These are phyloP conservation scores for Lathronympha strigana DNA, from an alignment of 2,888 invertebrate genomes.

Conservation along the genomic window DNA sequence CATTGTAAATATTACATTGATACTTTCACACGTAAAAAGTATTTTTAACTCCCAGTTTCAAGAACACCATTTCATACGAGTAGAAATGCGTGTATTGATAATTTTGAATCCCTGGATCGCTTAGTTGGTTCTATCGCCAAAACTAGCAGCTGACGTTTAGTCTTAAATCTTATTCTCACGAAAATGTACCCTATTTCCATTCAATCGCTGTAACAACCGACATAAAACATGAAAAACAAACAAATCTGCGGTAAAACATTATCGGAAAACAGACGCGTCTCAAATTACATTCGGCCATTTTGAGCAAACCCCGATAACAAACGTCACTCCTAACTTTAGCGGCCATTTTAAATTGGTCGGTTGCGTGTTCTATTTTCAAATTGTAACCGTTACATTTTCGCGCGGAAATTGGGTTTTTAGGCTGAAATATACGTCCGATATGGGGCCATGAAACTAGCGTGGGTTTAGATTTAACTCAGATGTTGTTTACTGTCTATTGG, in stretches of 20 bases:
- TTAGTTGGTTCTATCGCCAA: too few species aligned
- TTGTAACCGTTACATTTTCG: constrained; percentile 42
- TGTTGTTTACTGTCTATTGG: constrained; percentile 10
- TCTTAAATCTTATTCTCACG: not conserved
- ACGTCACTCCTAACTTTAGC: too few species aligned
- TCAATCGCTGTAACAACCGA: constrained; percentile 35
- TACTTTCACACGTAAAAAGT: too few species aligned
- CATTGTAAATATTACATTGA: too few species aligned
- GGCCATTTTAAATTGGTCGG: constrained; percentile 20
- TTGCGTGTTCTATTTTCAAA: constrained; percentile 45
- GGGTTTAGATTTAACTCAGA: constrained; percentile 14
- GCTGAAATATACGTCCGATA: constrained; percentile 56
- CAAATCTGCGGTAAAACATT: constrained; percentile 47
- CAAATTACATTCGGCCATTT: constrained; percentile 36
- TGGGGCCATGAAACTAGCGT: constrained; percentile 50
- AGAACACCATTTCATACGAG: too few species aligned
- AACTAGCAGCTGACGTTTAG: not conserved
- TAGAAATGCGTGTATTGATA: too few species aligned
- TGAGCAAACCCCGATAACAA: not conserved
- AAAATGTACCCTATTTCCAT: constrained; percentile 19
- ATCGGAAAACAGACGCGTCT: constrained; percentile 50
- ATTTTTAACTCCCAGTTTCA: too few species aligned
- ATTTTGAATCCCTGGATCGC: too few species aligned
- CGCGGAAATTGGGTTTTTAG: constrained; percentile 64
- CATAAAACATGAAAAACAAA: constrained; percentile 45